Evolutionary conservation across 1,140 invertebrate genomes (phyloP).

Genomic region (Cotesia chilonis): DNA sequence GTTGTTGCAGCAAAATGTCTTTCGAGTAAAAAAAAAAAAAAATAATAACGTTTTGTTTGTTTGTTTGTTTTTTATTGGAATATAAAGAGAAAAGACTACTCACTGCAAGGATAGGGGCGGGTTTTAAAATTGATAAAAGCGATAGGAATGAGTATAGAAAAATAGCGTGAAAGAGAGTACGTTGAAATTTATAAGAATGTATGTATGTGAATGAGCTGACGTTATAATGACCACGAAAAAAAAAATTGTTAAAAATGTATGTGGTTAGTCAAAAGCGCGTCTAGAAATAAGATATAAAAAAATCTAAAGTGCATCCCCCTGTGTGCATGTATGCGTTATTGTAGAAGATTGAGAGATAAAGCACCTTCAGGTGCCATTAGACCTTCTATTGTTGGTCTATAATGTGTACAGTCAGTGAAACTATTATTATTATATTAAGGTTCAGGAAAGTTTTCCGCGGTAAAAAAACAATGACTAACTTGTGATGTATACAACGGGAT

Average conservation of each 20-base stretch:
- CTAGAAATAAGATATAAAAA: constrained; percentile 32
- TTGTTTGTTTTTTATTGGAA: constrained; percentile 37
- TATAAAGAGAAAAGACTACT: constrained; percentile 36
- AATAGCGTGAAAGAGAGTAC: constrained; percentile 39
- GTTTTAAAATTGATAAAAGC: constrained; percentile 19
- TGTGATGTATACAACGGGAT: constrained; percentile 21
- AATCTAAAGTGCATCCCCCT: constrained; percentile 47
- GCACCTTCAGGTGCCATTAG: constrained; percentile 54
- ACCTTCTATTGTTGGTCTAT: constrained; percentile 67
- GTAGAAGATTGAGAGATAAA: constrained; percentile 40
- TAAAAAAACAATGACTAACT: constrained; percentile 33
- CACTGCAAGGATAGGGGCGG: constrained; percentile 34
- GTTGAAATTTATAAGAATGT: constrained; percentile 37
- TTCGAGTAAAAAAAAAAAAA: constrained; percentile 18
- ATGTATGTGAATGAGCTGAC: constrained; percentile 25
- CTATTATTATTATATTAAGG: constrained; percentile 63
- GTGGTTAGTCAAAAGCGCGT: constrained; percentile 27
- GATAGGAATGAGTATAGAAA: constrained; percentile 33
- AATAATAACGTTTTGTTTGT: constrained; percentile 34
- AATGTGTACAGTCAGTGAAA: constrained; percentile 67
- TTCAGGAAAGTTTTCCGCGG: constrained; percentile 54
- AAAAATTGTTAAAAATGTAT: constrained; percentile 23
- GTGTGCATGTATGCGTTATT: constrained; percentile 54
- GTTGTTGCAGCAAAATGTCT: constrained; percentile 32
- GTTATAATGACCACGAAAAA: constrained; percentile 18